Evolutionary conservation across 1,140 invertebrate species (phyloP), one percentile per base, ranked within the genome.

Genomic region (Lucilia sericata): DNA sequence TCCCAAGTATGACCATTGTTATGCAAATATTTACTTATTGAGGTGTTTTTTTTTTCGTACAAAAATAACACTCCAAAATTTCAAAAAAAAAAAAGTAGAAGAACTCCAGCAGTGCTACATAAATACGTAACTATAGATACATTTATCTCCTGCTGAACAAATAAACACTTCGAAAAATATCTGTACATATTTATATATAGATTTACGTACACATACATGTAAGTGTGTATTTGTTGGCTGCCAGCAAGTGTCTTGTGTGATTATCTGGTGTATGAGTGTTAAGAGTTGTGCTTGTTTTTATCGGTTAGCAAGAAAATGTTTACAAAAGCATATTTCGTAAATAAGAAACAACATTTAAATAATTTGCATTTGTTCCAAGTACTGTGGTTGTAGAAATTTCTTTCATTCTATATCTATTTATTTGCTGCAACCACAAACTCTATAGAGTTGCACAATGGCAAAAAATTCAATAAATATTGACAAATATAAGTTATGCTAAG

Each of bases 21-120:
- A 80, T 80, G 76, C 76, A 80, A 80, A 80, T 80, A 80, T 80
- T 80, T 80, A 70, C 65, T 21, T 70, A 70, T 70, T 21, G 65
- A 70, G 19, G 21, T 70, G 65, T 70, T 70, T 70, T 25, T 70
- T 12, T 60, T 21, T 17, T 70, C 4, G 5, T 70, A 19, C 25
- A 30, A 30, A 30, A 30, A 30, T 30, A 30, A 30, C 25, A 30
- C 25, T 30, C 25, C 25, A 30, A 30, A 30, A 30, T 2, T 30
- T 70, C 19, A 70, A 21, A 30, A 30, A 30, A 30, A 30, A 49
- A 49, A 49, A 14, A 49, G 5, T 2, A 2, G 49, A 49, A 12
- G 12, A 42, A 7, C 42, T 42, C 42, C 42, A 42, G 42, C 42
- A 42, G 42, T 8, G 42, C 42, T 10, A 8, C 10, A 42, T 8